Conservation (phyloP, 2,797 vertebrate species). For the Aplochiton taeniatus region DNA sequence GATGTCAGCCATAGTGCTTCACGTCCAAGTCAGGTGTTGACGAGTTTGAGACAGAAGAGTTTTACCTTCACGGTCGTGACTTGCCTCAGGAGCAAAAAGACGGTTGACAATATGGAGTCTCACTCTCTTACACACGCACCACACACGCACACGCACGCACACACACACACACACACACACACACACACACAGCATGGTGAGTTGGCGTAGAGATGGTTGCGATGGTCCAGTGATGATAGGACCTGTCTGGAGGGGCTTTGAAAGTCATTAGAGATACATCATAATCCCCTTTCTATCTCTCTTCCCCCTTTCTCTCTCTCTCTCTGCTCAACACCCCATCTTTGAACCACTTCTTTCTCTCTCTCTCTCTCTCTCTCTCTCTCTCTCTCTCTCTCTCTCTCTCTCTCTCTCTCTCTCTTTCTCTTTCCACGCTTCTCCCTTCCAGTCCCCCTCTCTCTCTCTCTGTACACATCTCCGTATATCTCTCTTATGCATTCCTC, state of each 20-base stretch:
- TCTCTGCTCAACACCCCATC: not conserved
- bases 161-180: no score
- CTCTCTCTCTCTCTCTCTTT: not conserved
- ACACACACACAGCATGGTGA: no score
- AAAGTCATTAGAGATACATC: not conserved
- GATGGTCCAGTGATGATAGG: not conserved
- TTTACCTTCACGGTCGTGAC: no score
- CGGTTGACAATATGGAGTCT: no score
- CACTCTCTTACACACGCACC: no score
- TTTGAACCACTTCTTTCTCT: not conserved
- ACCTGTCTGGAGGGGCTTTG: not conserved
- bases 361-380: not conserved
- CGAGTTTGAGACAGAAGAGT: no score
- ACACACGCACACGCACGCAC: no score
- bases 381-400: not conserved
- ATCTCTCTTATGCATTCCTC: slow-evolving; percentile 5
- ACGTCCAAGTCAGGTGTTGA: no score
- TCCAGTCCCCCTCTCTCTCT: not conserved
- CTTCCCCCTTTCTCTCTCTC: not conserved
- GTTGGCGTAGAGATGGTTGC: not conserved
- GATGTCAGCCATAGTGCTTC: no score
- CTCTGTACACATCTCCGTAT: not conserved
- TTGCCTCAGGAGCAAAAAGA: no score
- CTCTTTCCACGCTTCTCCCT: not conserved
- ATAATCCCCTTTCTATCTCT: not conserved